A percentile compares a stretch with the other conserved stretches of the same genome.
These are phyloP conservation scores for Myotis daubentonii DNA, from an alignment of 2,797 vertebrate species.

Conservation along the genomic window DNA sequence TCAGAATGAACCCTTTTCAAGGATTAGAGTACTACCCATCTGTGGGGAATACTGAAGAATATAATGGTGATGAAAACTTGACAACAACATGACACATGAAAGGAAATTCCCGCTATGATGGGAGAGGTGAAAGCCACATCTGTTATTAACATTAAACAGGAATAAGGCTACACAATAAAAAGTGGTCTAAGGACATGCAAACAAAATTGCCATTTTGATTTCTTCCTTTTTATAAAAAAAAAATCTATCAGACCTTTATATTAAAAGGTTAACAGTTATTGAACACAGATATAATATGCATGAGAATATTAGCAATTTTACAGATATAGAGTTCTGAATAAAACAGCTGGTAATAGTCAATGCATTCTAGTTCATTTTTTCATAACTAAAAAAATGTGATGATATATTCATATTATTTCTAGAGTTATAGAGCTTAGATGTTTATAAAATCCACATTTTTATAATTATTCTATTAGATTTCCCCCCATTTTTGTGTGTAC, in stretches of 20 bases:
- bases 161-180: conserved; percentile 3
- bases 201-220: neutral
- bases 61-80: conserved; percentile 70
- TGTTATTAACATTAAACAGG: conserved; percentile 68
- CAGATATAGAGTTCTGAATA: neutral
- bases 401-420: neutral
- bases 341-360: neutral
- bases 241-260: neutral
- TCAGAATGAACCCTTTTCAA: conserved; percentile 5
- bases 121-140: conserved; percentile 65
- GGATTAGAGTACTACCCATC: neutral
- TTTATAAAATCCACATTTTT: neutral
- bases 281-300: neutral
- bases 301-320: neutral
- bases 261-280: neutral
- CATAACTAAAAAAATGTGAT: neutral
- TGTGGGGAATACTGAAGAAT: conserved; percentile 51
- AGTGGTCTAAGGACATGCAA: neutral
- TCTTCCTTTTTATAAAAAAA: neutral
- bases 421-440: neutral
- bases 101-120: conserved; percentile 70
- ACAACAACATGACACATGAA: conserved; percentile 76
- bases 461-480: neutral
- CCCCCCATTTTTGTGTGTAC: neutral
- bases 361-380: neutral